Evolutionary conservation across 1,140 invertebrate genomes (phyloP), one percentile per base, ranked within the genome.

Genomic region (Rhynchophorus ferrugineus): DNA sequence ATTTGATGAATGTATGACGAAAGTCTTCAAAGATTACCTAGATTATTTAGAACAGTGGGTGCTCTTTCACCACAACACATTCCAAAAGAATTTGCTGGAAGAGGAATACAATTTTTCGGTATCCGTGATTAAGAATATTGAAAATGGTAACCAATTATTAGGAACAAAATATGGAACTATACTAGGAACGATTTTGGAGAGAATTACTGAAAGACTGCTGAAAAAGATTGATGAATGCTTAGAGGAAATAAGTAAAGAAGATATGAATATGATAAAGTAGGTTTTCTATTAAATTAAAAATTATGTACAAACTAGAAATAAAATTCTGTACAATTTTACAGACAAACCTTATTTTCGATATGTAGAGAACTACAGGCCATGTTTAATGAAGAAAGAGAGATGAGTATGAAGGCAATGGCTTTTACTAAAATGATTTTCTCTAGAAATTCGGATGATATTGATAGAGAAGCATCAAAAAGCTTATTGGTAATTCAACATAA

Each of bases 91-190:
- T 62, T 75, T 85, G 7, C 72, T 90, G n/a, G 84, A 89, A 66
- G 82, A 86, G 57, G 87, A 90, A 61, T 90, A 87, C 85, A 74
- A 72, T 45, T 89, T 89, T 63, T 81, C 84, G 0, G 82, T 83
- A 61, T 69, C 76, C 1, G 79, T 86, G 22, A 80, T 81, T 56
- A 76, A 80, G 3, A 76, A 84, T 72, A 83, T 90, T 38, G 75
- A 76, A 9, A 78, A 79, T 41, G 85, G 83, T 46, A 77, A 81
- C 60, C 74, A 76, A 20, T 71, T 81, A 34, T 82, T 83, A 14
- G 80, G 78, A 1, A 76, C 78, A 24, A 78, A 78, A 58, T 87
- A 87, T 65, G 85, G 82, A 73, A 78, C 63, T 60, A 71, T 70
- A 41, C 56, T 68, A n/a, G 72, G 68, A 47, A 71, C 65, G 59